Evolutionary conservation across 2,797 vertebrate species (phyloP).

Genomic region (Nyctalus aviator): DNA sequence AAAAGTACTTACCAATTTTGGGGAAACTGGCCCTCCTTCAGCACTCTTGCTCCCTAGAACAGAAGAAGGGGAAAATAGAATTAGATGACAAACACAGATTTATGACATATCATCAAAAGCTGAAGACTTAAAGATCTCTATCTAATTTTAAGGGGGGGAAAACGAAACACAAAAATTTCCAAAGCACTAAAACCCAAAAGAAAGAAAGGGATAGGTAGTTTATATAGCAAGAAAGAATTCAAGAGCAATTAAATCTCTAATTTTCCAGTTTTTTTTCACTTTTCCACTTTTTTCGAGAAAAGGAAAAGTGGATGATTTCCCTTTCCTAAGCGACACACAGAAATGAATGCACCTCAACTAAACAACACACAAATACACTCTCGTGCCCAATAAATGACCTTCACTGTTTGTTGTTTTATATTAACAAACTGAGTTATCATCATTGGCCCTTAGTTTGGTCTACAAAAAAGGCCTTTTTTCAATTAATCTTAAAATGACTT

Average conservation of each 20-base stretch:
- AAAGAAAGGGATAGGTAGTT: slow-evolving; percentile 18
- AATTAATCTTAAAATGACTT: slow-evolving; percentile 70
- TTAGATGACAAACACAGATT: slow-evolving; percentile 70
- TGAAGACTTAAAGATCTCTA: slow-evolving; percentile 29
- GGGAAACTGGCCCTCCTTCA: slow-evolving; percentile 82
- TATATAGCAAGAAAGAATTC: slow-evolving; percentile 63
- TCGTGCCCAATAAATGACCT: neutral
- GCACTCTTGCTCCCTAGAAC: slow-evolving; percentile 83
- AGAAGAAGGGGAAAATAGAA: slow-evolving; percentile 75
- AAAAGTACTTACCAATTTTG: slow-evolving; percentile 83
- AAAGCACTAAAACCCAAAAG: slow-evolving; percentile 58
- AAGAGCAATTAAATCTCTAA: slow-evolving; percentile 58
- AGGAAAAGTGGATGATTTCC: slow-evolving; percentile 45
- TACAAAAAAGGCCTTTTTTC: slow-evolving; percentile 14
- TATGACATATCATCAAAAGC: slow-evolving; percentile 65
- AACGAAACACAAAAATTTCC: slow-evolving; percentile 47
- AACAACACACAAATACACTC: slow-evolving; percentile 5
- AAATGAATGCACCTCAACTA: slow-evolving; percentile 1
- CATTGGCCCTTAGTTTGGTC: slow-evolving; percentile 16
- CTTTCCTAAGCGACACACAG: slow-evolving; percentile 43
- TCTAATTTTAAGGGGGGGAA: neutral
- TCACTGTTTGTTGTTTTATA: slow-evolving; percentile 4
- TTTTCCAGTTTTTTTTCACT: slow-evolving; percentile 1
- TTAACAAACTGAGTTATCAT: slow-evolving; percentile 34
- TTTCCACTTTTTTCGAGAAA: slow-evolving; percentile 44